Conservation (phyloP, 2,113 vertebrate species). For the Rhinogobius similis region DNA sequence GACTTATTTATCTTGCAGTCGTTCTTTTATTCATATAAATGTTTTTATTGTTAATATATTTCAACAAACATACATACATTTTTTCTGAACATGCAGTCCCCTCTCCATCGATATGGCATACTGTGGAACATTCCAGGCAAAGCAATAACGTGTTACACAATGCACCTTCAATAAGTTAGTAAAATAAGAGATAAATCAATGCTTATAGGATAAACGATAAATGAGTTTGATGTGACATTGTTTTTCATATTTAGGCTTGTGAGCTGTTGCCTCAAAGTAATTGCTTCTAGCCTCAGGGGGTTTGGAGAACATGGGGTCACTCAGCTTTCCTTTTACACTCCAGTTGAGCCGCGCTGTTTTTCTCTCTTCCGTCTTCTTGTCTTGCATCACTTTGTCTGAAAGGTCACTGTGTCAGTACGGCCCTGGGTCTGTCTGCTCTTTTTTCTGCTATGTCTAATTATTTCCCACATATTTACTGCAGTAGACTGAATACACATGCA, state of each 20-base stretch:
- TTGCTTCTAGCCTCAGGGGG: slow-evolving; percentile 33
- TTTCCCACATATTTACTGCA: slow-evolving; percentile 20
- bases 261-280: slow-evolving; percentile 36
- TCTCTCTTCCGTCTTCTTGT: slow-evolving; percentile 19
- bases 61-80: no score
- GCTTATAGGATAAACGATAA: neutral
- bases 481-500: neutral
- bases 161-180: neutral
- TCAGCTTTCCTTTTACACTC: slow-evolving; percentile 52
- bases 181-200: slow-evolving; percentile 8
- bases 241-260: slow-evolving; percentile 10
- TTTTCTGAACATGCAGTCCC: no score
- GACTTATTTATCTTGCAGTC: neutral
- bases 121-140: no score
- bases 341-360: slow-evolving; percentile 29
- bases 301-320: slow-evolving; percentile 37
- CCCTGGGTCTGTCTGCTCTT: slow-evolving; percentile 28
- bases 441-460: slow-evolving; percentile 42
- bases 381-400: slow-evolving; percentile 35
- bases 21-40: neutral
- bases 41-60: no score
- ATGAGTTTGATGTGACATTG: neutral
- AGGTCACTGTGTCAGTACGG: slow-evolving; percentile 38
- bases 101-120: no score
- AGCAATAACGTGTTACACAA: no score